phyloP scores from a whole-genome alignment of 2,888 invertebrate species.

The Adineta ricciae region DNA sequence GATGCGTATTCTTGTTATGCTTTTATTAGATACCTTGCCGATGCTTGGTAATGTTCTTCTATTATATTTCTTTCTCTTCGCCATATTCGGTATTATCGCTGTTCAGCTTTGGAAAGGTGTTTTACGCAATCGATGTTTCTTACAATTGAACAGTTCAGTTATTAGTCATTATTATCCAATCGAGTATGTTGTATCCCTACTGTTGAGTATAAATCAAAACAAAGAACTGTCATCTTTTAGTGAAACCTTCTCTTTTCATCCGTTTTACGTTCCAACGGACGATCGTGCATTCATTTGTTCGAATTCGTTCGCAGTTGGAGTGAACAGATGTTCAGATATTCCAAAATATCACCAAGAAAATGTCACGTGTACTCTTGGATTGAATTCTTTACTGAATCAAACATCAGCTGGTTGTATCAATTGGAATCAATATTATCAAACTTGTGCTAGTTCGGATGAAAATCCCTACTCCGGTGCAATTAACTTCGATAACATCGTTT shows the following conservation, averaged over 20 bases:
- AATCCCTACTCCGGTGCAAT: conserved; percentile 99
- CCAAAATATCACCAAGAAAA: not conserved
- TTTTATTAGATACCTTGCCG: conserved; percentile 89
- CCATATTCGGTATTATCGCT: conserved; percentile 99
- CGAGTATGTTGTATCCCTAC: too few relatives aligned
- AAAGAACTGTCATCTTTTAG: conserved; percentile 35
- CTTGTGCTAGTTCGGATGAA: conserved; percentile 77
- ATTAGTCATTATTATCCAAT: conserved; percentile 19
- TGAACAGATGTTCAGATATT: conserved; percentile 52
- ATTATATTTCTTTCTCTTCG: conserved; percentile 98
- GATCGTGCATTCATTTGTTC: conserved; percentile 88
- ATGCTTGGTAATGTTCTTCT: conserved; percentile 94
- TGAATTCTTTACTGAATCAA: not conserved
- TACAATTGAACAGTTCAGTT: conserved; percentile 58
- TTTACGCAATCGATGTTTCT: conserved; percentile 79
- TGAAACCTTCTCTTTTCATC: conserved; percentile 34
- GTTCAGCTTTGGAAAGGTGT: conserved; percentile 99
- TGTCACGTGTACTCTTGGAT: not conserved
- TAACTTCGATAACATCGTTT: conserved; percentile 97
- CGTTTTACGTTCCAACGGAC: conserved; percentile 38
- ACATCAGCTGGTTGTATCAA: conserved; percentile 66
- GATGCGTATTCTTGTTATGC: conserved; percentile 95
- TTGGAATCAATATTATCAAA: conserved; percentile 96
- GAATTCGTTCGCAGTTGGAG: conserved; percentile 78
- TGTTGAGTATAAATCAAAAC: too few relatives aligned